Evolutionary conservation across 2,113 vertebrate species (phyloP).

Genomic region (Entelurus aequoreus): DNA sequence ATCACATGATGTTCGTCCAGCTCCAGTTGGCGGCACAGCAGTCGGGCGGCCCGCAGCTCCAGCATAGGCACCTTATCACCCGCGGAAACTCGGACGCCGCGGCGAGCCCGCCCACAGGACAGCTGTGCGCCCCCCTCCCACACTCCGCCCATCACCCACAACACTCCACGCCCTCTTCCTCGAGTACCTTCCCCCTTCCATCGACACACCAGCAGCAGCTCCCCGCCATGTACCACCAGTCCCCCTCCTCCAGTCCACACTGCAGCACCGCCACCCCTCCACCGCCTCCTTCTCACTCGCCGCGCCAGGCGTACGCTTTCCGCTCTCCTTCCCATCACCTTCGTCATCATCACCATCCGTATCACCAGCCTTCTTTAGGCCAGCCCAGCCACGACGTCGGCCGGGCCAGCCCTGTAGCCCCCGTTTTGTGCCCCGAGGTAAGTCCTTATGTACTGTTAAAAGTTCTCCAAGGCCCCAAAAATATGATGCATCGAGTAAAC

Average conservation of each 20-base stretch:
- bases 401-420: conserved; percentile 68
- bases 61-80: conserved; percentile 83
- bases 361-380: conserved; percentile 68
- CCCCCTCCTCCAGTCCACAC: conserved; percentile 55
- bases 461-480: too few species aligned
- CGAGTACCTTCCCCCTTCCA: conserved; percentile 51
- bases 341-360: conserved; percentile 57
- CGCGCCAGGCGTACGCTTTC: conserved; percentile 74
- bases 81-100: conserved; percentile 62
- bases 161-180: conserved; percentile 47
- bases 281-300: conserved; percentile 62
- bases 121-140: conserved; percentile 56
- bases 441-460: conserved; percentile 28
- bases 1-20: conserved; percentile 99
- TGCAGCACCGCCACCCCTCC: conserved; percentile 73
- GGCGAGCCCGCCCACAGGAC: conserved; percentile 76
- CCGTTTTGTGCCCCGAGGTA: conserved; percentile 85
- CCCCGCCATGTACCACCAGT: conserved; percentile 62
- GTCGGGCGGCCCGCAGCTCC: conserved; percentile 78
- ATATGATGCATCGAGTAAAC: too few species aligned
- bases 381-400: conserved; percentile 51
- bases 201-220: conserved; percentile 55
- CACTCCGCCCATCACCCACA: conserved; percentile 53
- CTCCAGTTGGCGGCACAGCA: conserved; percentile 94
- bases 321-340: conserved; percentile 72